Base-by-base conservation (phyloP, 2,888 invertebrate species). In the Tipula vernalis region DNA sequence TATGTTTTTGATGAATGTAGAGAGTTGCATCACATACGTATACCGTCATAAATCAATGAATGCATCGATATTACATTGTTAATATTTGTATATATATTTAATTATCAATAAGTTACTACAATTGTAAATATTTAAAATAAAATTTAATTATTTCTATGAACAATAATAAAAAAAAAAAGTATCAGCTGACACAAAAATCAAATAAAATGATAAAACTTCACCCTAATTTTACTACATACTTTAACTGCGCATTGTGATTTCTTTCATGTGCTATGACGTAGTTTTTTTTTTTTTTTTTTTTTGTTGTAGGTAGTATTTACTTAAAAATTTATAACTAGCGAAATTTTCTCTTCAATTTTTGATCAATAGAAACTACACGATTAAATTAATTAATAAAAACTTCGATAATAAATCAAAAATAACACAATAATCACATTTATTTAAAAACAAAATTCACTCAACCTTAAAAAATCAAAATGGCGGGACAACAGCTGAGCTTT, bases 401-500 rank as follows among this genome's bases (percentile, higher is more conserved):
- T n/a, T 28, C 10, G 4, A 28, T 3, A 28, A 28, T 28, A 18
- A 12, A 28, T 71, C 3, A 8, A 10, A 28, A 71, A 71, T 71
- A 28, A 28, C 28, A 57, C 71, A 10, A 28, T 71, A 71, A 71
- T 28, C 18, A 71, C 71, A 71, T 71, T 71, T 71, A 13, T 71
- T 71, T 71, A 71, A 71, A 51, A 51, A 51, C 51, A 51, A 51
- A 83, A 83, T 36, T 83, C 39, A 39, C 39, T 86, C 87, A 86
- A 87, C 87, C 86, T 85, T 86, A 86, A 87, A 87, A 87, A 85
- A 88, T 71, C 89, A 89, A 89, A 88, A 89, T 89, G 89, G 89
- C 89, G 89, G 87, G 88, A 86, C 87, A 88, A 88, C 89, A 89
- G 89, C 89, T 89, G 89, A 89, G 88, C 87, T 86, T 57, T 86